A percentile compares a stretch with the other conserved stretches of the same genome.
Conservation (phyloP, 1,140 invertebrate genomes). For the Trissolcus basalis region DNA sequence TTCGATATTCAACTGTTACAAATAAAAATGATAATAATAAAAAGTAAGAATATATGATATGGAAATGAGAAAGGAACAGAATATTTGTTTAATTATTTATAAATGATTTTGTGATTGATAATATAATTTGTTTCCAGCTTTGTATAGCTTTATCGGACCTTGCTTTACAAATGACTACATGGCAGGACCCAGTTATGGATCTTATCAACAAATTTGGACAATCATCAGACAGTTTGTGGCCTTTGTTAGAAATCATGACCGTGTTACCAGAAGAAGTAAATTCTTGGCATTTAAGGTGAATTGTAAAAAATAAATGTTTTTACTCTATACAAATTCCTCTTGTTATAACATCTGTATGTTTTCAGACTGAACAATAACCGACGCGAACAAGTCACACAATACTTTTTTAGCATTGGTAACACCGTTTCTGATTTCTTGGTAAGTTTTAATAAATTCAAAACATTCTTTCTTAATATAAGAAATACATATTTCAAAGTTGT, state of each 20-base stretch:
- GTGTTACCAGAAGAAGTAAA: conserved; percentile 97
- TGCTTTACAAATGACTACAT: conserved; percentile 93
- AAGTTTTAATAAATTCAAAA: conserved; percentile 27
- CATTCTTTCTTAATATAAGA: too few relatives aligned
- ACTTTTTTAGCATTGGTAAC: conserved; percentile 82
- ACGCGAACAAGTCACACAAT: conserved; percentile 86
- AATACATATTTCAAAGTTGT: too few relatives aligned
- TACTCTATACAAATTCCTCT: background rate
- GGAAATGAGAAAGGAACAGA: too few relatives aligned
- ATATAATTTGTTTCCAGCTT: conserved; percentile 77
- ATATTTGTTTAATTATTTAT: too few relatives aligned
- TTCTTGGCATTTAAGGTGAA: conserved; percentile 82
- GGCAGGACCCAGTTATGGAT: conserved; percentile 92
- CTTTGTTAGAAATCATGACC: conserved; percentile 93
- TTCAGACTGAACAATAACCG: conserved; percentile 91
- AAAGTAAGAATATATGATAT: too few relatives aligned
- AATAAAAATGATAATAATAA: too few relatives aligned
- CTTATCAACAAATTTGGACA: conserved; percentile 85
- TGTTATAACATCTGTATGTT: conserved; percentile 1
- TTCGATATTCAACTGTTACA: too few relatives aligned
- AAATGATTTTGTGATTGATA: too few relatives aligned
- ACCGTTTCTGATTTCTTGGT: conserved; percentile 86
- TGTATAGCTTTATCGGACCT: conserved; percentile 95
- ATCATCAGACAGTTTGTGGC: conserved; percentile 81
- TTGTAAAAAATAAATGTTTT: background rate